Evolutionary conservation across 2,888 invertebrate species (phyloP).

Genomic region (Melinaea marsaeus): DNA sequence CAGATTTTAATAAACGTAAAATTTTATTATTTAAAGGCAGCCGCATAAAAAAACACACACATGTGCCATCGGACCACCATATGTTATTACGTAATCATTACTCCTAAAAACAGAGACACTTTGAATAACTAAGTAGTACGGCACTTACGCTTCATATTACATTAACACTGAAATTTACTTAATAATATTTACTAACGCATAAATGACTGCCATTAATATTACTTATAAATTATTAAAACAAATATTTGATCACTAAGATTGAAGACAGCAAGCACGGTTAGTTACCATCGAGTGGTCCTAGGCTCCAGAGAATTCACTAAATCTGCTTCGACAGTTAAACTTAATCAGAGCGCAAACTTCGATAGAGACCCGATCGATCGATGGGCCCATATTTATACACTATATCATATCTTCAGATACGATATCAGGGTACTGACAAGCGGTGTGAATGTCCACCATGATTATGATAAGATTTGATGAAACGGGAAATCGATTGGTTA

Average conservation of each 20-base stretch:
- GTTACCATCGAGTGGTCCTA: slow-evolving; percentile 30
- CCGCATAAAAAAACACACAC: slow-evolving; percentile 51
- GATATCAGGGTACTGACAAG: slow-evolving; percentile 70
- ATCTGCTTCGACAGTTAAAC: slow-evolving; percentile 47
- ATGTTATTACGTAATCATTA: slow-evolving; percentile 65
- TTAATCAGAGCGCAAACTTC: slow-evolving; percentile 66
- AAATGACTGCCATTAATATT: slow-evolving; percentile 2
- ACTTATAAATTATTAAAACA: background rate
- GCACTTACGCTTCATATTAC: slow-evolving; percentile 9
- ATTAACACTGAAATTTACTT: slow-evolving; percentile 16
- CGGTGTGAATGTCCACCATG: slow-evolving; percentile 72
- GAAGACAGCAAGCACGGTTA: slow-evolving; percentile 21
- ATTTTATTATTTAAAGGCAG: slow-evolving; percentile 36
- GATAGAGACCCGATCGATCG: slow-evolving; percentile 76
- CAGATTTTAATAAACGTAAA: slow-evolving; percentile 45
- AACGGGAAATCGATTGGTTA: slow-evolving; percentile 72
- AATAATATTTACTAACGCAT: slow-evolving; percentile 16
- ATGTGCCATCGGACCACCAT: slow-evolving; percentile 63
- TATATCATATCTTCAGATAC: slow-evolving; percentile 74
- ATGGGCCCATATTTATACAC: slow-evolving; percentile 77
- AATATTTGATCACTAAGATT: slow-evolving; percentile 13
- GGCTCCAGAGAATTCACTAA: slow-evolving; percentile 15
- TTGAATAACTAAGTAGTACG: slow-evolving; percentile 12
- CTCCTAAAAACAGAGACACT: slow-evolving; percentile 37
- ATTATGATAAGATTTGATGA: slow-evolving; percentile 70